Conservation (phyloP, 2,888 invertebrate genomes). For the Microplitis manilae region DNA sequence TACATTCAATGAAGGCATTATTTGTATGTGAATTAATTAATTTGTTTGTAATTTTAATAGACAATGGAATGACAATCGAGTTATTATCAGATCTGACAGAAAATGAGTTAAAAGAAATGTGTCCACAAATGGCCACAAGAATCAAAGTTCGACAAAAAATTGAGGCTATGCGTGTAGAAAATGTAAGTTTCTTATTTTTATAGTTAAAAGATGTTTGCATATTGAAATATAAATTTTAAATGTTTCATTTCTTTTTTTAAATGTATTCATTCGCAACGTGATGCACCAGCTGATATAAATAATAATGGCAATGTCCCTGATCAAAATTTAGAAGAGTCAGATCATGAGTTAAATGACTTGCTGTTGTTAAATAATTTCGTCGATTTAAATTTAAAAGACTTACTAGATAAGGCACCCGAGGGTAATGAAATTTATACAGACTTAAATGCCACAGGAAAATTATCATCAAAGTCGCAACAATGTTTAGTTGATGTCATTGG, state of each 20-base stretch:
- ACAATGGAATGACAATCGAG: too few species aligned
- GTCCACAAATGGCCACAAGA: too few species aligned
- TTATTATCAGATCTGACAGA: too few species aligned
- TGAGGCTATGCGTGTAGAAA: not conserved
- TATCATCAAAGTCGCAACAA: not conserved
- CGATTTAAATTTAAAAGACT: not conserved
- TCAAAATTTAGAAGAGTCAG: not conserved
- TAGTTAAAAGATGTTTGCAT: not conserved
- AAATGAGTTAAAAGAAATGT: too few species aligned
- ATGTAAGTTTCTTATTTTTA: constrained; percentile 1
- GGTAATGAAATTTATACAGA: not conserved
- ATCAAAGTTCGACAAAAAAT: not conserved
- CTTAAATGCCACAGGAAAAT: not conserved
- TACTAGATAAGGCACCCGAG: not conserved
- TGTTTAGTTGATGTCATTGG: constrained; percentile 8
- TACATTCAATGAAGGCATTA: too few species aligned
- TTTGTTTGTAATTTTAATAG: too few species aligned
- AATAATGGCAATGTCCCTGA: not conserved
- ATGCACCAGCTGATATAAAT: not conserved
- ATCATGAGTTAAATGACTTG: not conserved
- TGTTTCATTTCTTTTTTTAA: not conserved
- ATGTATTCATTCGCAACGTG: not conserved
- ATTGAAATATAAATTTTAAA: not conserved
- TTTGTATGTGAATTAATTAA: too few species aligned
- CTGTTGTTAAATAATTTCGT: not conserved